phyloP scores from a whole-genome alignment of 2,113 vertebrate genomes.

The Jacana jacana region DNA sequence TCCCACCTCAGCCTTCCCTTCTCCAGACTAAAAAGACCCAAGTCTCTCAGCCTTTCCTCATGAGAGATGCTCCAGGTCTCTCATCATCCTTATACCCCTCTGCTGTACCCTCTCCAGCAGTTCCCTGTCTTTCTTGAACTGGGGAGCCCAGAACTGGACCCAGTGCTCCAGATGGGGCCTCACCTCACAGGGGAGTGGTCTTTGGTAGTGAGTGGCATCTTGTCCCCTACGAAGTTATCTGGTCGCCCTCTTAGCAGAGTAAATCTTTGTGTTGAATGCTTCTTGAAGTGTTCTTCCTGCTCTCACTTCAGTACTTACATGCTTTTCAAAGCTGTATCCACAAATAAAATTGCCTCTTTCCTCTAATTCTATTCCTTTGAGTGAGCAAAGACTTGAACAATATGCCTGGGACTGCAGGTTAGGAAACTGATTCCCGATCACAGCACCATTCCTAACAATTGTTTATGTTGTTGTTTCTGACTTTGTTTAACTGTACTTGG shows the following conservation, averaged over 20 bases:
- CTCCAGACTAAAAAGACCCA: no score
- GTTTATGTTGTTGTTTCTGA: background rate
- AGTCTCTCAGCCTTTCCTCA: no score
- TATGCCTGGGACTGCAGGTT: background rate
- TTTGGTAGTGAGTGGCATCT: background rate
- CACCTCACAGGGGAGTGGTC: no score
- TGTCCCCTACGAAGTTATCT: background rate
- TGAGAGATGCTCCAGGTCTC: no score
- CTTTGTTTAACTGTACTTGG: background rate
- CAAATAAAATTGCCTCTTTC: conserved; percentile 13
- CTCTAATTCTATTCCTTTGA: background rate
- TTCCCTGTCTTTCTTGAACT: no score
- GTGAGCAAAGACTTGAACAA: background rate
- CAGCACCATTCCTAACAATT: background rate
- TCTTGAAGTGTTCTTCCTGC: background rate
- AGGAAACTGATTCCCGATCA: background rate
- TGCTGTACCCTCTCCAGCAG: no score
- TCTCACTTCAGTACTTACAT: background rate
- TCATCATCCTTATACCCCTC: no score
- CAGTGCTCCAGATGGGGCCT: no score
- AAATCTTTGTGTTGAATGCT: background rate
- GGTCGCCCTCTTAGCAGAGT: background rate
- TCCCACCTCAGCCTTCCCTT: no score
- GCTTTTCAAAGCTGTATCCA: background rate
- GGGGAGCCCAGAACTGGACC: no score